These are phyloP conservation scores for Stegastes partitus DNA, from an alignment of 2,113 vertebrate species.

Conservation along the genomic window DNA sequence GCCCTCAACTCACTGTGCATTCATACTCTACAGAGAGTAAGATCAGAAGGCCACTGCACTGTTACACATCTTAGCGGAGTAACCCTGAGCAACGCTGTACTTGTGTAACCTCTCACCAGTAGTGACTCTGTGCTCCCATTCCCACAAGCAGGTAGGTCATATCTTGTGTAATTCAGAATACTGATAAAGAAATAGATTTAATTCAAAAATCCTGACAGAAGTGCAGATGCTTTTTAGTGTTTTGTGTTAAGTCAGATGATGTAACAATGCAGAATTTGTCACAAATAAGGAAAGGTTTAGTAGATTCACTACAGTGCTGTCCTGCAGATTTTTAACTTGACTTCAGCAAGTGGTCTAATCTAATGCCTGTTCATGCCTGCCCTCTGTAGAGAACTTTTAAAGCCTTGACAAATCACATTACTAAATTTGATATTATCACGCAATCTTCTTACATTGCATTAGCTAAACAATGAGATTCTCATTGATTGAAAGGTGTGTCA, in stretches of 20 bases:
- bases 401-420: neutral
- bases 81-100: neutral
- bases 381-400: no score
- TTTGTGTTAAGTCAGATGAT: neutral
- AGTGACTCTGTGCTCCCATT: neutral
- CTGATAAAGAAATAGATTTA: neutral
- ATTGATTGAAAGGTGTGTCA: neutral
- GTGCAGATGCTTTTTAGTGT: no score
- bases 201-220: neutral
- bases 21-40: constrained; percentile 11
- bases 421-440: neutral
- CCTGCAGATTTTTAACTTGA: no score
- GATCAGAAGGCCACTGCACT: constrained; percentile 37
- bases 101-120: constrained; percentile 12
- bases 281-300: neutral
- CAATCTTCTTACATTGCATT: neutral
- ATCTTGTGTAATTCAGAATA: constrained; percentile 24
- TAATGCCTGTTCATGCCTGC: no score
- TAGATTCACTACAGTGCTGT: neutral
- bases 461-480: neutral
- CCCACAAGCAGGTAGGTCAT: constrained; percentile 62
- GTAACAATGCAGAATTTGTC: no score
- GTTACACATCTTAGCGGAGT: constrained; percentile 1
- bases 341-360: neutral
- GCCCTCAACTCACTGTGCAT: constrained; percentile 22